These are phyloP conservation scores for Microchrysa polita DNA, from an alignment of 2,888 invertebrate genomes.

Conservation along the genomic window DNA sequence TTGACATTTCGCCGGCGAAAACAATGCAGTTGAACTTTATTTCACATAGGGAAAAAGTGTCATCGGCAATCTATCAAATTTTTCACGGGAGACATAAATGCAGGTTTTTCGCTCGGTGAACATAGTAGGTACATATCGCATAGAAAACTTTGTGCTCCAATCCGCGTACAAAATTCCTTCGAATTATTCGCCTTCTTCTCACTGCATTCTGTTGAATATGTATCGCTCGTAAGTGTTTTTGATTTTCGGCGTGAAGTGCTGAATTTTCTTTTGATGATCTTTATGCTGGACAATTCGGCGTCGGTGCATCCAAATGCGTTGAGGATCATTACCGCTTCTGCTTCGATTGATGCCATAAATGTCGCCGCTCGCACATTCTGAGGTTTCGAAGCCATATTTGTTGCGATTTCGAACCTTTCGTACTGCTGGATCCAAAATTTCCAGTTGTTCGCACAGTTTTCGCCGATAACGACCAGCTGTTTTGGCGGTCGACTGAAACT, in stretches of 20 bases:
- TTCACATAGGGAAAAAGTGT: too few species aligned
- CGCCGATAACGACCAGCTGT: neutral
- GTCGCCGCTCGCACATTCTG: neutral
- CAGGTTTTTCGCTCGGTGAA: too few species aligned
- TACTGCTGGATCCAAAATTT: neutral
- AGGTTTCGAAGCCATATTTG: neutral
- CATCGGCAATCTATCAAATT: too few species aligned
- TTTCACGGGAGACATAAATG: too few species aligned
- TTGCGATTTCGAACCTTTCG: neutral
- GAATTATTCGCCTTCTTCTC: neutral
- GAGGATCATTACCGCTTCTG: neutral
- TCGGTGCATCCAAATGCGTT: neutral
- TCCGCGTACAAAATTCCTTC: neutral
- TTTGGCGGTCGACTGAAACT: constrained; percentile 1
- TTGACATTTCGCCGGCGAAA: too few species aligned
- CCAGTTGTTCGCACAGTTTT: neutral
- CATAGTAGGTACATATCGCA: too few species aligned
- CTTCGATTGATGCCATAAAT: neutral
- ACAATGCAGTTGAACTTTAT: too few species aligned
- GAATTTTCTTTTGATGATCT: neutral
- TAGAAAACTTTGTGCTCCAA: neutral
- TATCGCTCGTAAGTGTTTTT: constrained; percentile 7
- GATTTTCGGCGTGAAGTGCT: neutral
- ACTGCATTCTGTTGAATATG: neutral
- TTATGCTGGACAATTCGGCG: neutral